Evolutionary conservation across 2,797 vertebrate species (phyloP).

Genomic region (Halcyon chelicuti): DNA sequence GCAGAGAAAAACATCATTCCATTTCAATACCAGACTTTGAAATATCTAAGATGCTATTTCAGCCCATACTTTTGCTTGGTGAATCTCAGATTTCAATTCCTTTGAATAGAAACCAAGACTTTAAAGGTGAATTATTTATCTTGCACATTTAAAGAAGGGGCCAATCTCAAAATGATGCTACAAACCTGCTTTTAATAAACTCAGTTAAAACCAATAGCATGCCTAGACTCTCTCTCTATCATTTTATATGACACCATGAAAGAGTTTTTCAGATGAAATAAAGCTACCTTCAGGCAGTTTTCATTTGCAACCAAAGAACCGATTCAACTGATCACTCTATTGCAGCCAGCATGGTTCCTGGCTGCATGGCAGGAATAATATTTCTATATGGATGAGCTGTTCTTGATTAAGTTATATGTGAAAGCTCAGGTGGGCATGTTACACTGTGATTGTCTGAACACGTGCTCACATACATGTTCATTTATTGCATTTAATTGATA

Average conservation of each 20-base stretch:
- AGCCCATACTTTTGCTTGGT: neutral
- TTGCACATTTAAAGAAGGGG: neutral
- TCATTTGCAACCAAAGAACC: neutral
- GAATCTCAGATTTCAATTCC: neutral
- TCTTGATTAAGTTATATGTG: constrained; percentile 24
- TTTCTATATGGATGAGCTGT: constrained; percentile 13
- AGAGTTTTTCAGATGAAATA: neutral
- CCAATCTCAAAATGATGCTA: neutral
- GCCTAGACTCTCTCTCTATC: neutral
- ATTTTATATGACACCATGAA: neutral
- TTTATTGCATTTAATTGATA: neutral
- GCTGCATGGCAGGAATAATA: neutral
- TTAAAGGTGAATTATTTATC: neutral
- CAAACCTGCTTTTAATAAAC: neutral
- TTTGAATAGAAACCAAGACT: neutral
- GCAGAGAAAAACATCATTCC: neutral
- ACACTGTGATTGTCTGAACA: neutral
- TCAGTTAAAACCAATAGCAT: neutral
- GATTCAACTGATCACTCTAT: neutral
- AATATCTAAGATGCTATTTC: neutral
- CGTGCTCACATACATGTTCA: neutral
- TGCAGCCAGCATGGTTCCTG: constrained; percentile 8
- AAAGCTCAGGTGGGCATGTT: neutral
- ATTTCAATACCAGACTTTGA: neutral
- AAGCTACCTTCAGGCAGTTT: constrained; percentile 12